Evolutionary conservation across 53 echinoderm and acorn worm genomes (phyloP), one percentile per base, ranked within the genome.

Genomic region (Holothuria leucospilota): DNA sequence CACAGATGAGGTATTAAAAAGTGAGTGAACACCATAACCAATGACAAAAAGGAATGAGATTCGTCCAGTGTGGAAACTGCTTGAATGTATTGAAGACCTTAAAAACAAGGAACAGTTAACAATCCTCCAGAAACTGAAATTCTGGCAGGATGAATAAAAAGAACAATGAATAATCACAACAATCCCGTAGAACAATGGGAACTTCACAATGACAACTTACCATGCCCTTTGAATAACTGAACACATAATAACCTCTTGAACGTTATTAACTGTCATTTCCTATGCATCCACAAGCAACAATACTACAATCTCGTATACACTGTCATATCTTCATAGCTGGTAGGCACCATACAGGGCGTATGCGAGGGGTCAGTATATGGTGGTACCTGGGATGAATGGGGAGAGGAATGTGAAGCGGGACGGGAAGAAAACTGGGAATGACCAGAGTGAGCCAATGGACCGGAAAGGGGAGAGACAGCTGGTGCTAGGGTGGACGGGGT

Each of bases 401-500:
- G 71, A 34, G 71, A 34, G 71, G 34, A 27, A 27, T 24, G n/a
- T n/a, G 46, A 7, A 46, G 46, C 2, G 4, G 46, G 46, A 46
- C 6, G 46, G 64, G 64, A 63, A 27, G 6, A 63, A 9, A 63
- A 63, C 26, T 63, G 64, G 8, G 46, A 46, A 46, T 2, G 46
- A 7, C 3, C 46, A 46, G 46, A 9, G 64, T 70, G 71, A 20
- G 28, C 71, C 28, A 38, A 34, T 34, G 38, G 71, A 26, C 71
- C 8, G 20, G 38, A 29, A 27, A 38, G 71, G 8, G 38, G 71
- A 34, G 71, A 70, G 5, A 70, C 20, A 70, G 71, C 16, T 70
- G 71, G 71, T 70, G 71, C 71, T 34, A 70, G 38, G 71, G 71
- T 70, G 71, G 78, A 24, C 24, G 78, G 78, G 51, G 27, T 78